Evolutionary conservation across 2,113 vertebrate species (phyloP).

Genomic region (Montifringilla adamsi): DNA sequence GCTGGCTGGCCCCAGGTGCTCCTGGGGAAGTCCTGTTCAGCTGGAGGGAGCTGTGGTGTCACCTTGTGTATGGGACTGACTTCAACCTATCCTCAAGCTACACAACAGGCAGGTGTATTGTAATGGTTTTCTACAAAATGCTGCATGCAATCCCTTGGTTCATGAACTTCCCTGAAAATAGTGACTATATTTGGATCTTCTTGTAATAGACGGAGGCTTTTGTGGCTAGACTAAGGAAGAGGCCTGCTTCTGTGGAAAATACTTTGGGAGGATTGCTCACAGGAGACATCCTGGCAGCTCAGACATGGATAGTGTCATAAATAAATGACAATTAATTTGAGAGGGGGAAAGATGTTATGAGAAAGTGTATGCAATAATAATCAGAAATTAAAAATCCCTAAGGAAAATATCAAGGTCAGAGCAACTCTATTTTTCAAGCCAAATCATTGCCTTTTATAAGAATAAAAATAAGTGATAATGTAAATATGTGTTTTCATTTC

Average conservation of each 20-base stretch:
- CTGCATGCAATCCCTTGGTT: neutral
- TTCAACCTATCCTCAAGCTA: neutral
- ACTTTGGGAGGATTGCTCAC: neutral
- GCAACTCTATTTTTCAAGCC: conserved; percentile 3
- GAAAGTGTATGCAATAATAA: neutral
- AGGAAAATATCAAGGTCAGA: neutral
- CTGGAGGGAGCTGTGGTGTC: conserved; percentile 62
- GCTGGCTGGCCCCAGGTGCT: conserved; percentile 63
- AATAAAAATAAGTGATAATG: neutral
- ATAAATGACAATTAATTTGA: neutral
- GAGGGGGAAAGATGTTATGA: neutral
- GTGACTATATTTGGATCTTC: neutral
- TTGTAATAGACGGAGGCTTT: neutral
- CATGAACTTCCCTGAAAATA: neutral
- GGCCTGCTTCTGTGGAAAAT: neutral
- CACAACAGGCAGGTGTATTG: neutral
- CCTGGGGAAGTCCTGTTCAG: conserved; percentile 72
- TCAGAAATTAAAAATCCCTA: neutral
- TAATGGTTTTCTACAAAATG: neutral
- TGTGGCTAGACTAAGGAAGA: neutral
- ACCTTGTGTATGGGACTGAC: neutral
- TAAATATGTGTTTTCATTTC: neutral
- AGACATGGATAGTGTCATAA: neutral
- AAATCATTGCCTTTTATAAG: neutral
- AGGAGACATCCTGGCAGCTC: neutral